Percentiles rank a stretch among this genome's conserved stretches.
phyloP scores from a whole-genome alignment of 2,888 invertebrate species.

The Didymodactylos carnosus region DNA sequence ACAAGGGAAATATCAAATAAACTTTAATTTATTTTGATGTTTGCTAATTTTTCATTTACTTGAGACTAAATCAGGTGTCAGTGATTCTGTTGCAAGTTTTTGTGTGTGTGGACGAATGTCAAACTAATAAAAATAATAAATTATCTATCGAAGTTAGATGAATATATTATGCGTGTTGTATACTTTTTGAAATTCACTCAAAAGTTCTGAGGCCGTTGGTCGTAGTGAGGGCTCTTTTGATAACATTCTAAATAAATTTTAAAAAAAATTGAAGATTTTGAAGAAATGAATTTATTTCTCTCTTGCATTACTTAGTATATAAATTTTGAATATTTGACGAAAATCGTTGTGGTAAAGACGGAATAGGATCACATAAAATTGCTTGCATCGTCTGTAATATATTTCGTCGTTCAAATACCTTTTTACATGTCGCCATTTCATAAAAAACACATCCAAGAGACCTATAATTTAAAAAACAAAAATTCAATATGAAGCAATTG shows the following conservation, averaged over 20 bases:
- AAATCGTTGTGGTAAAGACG: constrained; percentile 26
- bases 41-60: not conserved
- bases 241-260: constrained; percentile 23
- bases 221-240: constrained; percentile 27
- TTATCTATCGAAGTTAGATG: not conserved
- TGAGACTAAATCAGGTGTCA: not conserved
- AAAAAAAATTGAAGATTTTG: not conserved
- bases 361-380: constrained; percentile 30
- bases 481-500: not conserved
- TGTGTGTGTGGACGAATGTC: not conserved
- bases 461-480: not conserved
- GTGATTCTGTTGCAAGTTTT: not conserved
- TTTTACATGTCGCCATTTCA: constrained; percentile 30
- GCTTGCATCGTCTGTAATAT: constrained; percentile 34
- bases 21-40: not conserved
- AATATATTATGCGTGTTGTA: not conserved
- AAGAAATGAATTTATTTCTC: not conserved
- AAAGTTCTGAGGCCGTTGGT: constrained; percentile 27
- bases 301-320: not conserved
- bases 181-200: constrained; percentile 21
- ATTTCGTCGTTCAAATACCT: constrained; percentile 32
- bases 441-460: constrained; percentile 34
- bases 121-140: not conserved
- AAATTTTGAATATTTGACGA: constrained; percentile 16
- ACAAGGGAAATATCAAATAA: not conserved